Evolutionary conservation across 2,113 vertebrate genomes (phyloP).

Genomic region (Ammodytes marinus): DNA sequence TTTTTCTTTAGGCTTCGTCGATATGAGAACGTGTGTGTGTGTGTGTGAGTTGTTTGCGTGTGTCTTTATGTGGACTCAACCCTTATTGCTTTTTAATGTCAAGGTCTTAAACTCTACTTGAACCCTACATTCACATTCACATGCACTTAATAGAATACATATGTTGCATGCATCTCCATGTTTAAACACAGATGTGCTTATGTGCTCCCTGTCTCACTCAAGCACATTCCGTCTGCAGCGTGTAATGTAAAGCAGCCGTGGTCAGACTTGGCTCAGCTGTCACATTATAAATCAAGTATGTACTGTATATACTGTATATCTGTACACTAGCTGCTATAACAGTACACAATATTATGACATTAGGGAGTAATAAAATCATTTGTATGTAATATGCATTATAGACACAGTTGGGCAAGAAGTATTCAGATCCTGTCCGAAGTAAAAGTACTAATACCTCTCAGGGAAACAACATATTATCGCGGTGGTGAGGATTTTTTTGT

Average conservation of each 20-base stretch:
- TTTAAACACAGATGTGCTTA: neutral
- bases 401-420: too few relatives aligned
- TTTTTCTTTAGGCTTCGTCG: neutral
- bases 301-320: too few relatives aligned
- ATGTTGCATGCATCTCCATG: neutral
- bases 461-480: too few relatives aligned
- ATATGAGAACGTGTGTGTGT: neutral
- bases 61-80: neutral
- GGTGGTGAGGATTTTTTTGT: too few relatives aligned
- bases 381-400: too few relatives aligned
- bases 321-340: too few relatives aligned
- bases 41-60: neutral
- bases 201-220: neutral
- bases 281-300: too few relatives aligned
- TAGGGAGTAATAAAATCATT: too few relatives aligned
- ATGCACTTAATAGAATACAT: neutral
- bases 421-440: too few relatives aligned
- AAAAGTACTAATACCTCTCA: too few relatives aligned
- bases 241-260: neutral
- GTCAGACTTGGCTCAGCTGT: neutral
- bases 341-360: too few relatives aligned
- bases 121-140: neutral
- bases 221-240: neutral
- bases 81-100: slow-evolving; percentile 3
- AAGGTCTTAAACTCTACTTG: neutral